Evolutionary conservation across 2,113 vertebrate species (phyloP).

Genomic region (Telmatochromis sp.): DNA sequence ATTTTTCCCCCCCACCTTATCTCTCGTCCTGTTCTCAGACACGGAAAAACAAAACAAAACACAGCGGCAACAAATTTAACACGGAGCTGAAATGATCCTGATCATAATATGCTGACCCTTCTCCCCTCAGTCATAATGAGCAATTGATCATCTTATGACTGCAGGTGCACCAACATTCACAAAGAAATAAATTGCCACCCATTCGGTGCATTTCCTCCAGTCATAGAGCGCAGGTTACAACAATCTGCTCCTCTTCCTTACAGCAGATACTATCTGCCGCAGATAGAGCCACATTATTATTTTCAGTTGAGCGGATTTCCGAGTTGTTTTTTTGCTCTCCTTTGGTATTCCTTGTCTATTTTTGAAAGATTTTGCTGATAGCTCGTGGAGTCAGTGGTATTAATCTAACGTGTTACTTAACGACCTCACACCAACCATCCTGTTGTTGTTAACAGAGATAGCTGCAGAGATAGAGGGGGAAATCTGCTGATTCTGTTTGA

Average conservation of each 20-base stretch:
- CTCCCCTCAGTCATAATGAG: constrained; percentile 46
- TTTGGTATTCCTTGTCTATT: neutral
- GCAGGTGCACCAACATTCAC: neutral
- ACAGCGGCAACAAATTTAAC: constrained; percentile 6
- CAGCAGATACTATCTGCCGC: constrained; percentile 45
- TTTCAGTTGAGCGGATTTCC: constrained; percentile 31
- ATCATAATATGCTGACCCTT: constrained; percentile 45
- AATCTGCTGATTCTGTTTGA: neutral
- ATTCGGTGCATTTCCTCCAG: constrained; percentile 42
- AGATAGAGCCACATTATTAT: constrained; percentile 48
- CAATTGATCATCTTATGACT: constrained; percentile 55
- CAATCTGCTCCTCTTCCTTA: constrained; percentile 42
- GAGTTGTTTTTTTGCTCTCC: neutral
- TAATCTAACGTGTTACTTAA: constrained; percentile 5
- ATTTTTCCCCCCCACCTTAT: neutral
- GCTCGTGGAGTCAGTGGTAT: neutral
- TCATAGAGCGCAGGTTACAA: constrained; percentile 38
- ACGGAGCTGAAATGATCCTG: constrained; percentile 11
- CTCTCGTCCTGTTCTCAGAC: neutral
- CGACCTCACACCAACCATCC: neutral
- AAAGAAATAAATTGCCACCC: constrained; percentile 38
- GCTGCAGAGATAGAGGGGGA: neutral
- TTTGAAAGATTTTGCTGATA: neutral
- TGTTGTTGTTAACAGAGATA: neutral
- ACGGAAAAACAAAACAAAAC: neutral